phyloP scores from a whole-genome alignment of 1,140 invertebrate genomes.

The Lordiphosa stackelbergi region DNA sequence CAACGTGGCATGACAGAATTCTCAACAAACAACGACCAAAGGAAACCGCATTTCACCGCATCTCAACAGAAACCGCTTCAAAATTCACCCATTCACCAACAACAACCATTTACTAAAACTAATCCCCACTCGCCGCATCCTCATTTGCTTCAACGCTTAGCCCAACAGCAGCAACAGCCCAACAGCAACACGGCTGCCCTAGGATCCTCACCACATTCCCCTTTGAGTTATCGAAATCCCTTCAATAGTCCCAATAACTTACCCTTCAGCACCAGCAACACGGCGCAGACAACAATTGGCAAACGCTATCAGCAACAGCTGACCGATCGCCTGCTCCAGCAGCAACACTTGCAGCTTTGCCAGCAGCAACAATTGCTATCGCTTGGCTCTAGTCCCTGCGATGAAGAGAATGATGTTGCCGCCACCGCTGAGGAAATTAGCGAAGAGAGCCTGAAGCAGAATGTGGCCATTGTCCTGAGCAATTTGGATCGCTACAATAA shows the following conservation, averaged over 20 bases:
- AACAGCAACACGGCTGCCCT: constrained; percentile 66
- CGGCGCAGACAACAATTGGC: constrained; percentile 41
- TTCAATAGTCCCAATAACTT: constrained; percentile 70
- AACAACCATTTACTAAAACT: constrained; percentile 7
- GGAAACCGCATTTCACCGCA: constrained; percentile 65
- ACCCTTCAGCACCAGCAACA: constrained; percentile 44
- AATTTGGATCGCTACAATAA: constrained; percentile 76
- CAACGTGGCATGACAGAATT: constrained; percentile 77
- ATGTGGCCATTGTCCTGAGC: constrained; percentile 76
- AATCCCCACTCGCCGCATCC: constrained; percentile 33
- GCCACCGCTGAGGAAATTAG: constrained; percentile 62
- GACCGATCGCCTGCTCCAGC: constrained; percentile 72
- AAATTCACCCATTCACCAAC: constrained; percentile 60
- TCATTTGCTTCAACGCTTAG: constrained; percentile 46
- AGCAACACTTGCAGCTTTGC: constrained; percentile 65
- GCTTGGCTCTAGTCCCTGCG: constrained; percentile 16
- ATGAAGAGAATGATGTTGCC: constrained; percentile 7
- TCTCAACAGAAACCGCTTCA: constrained; percentile 59
- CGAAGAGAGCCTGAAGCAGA: constrained; percentile 75
- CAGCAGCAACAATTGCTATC: constrained; percentile 68
- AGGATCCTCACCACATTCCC: constrained; percentile 62
- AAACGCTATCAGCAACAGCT: constrained; percentile 69
- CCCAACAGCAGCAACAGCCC: constrained; percentile 47
- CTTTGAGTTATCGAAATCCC: constrained; percentile 60
- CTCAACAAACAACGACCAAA: constrained; percentile 73